Conservation (phyloP, 2,797 vertebrate species). For the Chanos chanos region DNA sequence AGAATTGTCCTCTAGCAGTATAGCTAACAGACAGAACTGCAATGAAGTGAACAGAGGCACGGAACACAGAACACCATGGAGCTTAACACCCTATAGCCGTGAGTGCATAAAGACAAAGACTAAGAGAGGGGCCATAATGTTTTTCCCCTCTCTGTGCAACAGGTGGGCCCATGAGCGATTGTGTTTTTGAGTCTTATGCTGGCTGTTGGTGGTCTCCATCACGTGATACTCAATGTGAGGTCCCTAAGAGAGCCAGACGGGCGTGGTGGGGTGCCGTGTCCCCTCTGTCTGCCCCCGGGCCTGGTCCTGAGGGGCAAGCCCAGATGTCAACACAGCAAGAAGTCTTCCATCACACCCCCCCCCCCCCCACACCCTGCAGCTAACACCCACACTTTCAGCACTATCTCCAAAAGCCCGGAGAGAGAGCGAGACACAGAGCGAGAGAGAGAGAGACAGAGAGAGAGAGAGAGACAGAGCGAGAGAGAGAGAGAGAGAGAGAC, state of each 20-base stretch:
- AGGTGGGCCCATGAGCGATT: too few relatives aligned
- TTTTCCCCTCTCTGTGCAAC: too few relatives aligned
- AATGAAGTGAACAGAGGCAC: not conserved
- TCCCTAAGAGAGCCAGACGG: constrained; percentile 16
- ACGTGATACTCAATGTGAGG: constrained; percentile 11
- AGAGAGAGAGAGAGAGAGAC: too few relatives aligned
- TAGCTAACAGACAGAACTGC: not conserved
- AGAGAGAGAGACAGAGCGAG: not conserved
- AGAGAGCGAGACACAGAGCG: not conserved
- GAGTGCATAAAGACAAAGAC: not conserved
- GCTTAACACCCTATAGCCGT: not conserved
- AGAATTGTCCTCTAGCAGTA: too few relatives aligned
- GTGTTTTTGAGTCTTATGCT: too few relatives aligned
- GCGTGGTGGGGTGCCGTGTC: not conserved
- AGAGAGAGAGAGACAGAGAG: not conserved
- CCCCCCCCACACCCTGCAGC: constrained; percentile 14
- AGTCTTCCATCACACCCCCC: constrained; percentile 10
- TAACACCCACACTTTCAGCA: not conserved
- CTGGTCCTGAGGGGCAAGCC: constrained; percentile 16
- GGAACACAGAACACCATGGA: not conserved
- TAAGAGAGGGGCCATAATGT: too few relatives aligned
- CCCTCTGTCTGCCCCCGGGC: not conserved
- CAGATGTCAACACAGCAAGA: constrained; percentile 10
- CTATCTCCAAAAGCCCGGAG: not conserved
- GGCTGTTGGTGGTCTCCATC: not conserved